These are phyloP conservation scores for Ectropis grisescens DNA, from an alignment of 1,140 invertebrate genomes.

Conservation along the genomic window DNA sequence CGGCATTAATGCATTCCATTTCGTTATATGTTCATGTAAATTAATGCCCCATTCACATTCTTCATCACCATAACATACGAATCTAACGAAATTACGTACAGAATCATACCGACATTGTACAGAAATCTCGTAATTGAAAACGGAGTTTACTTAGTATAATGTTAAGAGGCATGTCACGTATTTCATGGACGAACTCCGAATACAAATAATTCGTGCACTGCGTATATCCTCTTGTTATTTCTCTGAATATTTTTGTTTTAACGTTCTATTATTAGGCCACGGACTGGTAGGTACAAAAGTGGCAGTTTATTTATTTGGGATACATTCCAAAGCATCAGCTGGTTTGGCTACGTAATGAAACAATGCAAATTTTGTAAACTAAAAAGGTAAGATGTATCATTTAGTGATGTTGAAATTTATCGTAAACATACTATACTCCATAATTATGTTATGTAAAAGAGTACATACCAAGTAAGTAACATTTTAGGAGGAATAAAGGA, in stretches of 20 bases:
- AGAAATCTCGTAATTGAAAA: conserved; percentile 42
- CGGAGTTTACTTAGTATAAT: conserved; percentile 35
- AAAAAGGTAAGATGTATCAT: too few species aligned
- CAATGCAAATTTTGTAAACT: too few species aligned
- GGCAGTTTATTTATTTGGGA: too few species aligned
- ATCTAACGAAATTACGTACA: conserved; percentile 16
- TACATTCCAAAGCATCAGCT: too few species aligned
- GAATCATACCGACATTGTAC: conserved; percentile 17
- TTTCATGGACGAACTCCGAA: conserved; percentile 31
- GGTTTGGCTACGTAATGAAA: too few species aligned
- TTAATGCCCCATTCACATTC: conserved; percentile 23
- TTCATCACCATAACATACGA: conserved; percentile 6
- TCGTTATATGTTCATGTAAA: conserved; percentile 25
- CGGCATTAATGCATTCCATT: conserved; percentile 36
- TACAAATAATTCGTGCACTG: conserved; percentile 34
- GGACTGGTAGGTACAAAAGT: too few species aligned
- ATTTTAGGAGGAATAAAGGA: too few species aligned
- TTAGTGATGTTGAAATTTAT: too few species aligned
- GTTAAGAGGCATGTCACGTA: conserved; percentile 35
- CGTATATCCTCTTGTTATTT: conserved; percentile 29
- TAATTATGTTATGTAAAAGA: too few species aligned
- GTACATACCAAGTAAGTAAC: too few species aligned
- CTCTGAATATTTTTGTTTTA: conserved; percentile 29
- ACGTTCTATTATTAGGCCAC: too few species aligned
- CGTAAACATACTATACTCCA: too few species aligned